Evolutionary conservation across 1,140 invertebrate genomes (phyloP).

Genomic region (Mycetomoellerius zeteki): DNA sequence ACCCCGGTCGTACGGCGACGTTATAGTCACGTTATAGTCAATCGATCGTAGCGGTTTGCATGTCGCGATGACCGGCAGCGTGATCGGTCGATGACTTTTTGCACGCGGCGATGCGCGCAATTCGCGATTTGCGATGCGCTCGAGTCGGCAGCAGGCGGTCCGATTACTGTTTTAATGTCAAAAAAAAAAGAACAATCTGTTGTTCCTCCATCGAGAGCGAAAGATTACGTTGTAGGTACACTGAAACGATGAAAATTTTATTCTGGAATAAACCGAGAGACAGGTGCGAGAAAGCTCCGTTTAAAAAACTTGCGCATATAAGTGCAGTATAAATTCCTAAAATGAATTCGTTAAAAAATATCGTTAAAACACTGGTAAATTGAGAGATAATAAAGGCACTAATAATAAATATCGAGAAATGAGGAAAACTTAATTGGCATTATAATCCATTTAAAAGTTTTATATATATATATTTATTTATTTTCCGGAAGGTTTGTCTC

Average conservation of each 20-base stretch:
- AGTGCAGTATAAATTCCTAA: conserved; percentile 14
- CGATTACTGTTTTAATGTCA: conserved; percentile 39
- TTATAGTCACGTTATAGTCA: conserved; percentile 52
- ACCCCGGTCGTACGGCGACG: conserved; percentile 32
- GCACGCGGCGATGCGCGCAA: neutral
- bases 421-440: neutral
- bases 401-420: neutral
- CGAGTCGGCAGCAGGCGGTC: neutral
- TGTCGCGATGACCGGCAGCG: conserved; percentile 40
- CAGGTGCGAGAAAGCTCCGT: neutral
- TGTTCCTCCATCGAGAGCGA: neutral
- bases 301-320: neutral
- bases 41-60: conserved; percentile 59
- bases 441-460: neutral
- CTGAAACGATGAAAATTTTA: neutral
- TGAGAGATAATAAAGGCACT: neutral
- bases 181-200: conserved; percentile 14
- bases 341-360: neutral
- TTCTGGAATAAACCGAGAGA: too few species aligned
- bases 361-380: neutral
- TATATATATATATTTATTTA: neutral
- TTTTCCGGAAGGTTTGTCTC: conserved; percentile 1
- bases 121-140: conserved; percentile 24
- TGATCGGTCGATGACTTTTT: conserved; percentile 60
- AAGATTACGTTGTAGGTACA: neutral